Evolutionary conservation across 2,888 invertebrate genomes (phyloP).

Genomic region (Psylliodes chrysocephalus): DNA sequence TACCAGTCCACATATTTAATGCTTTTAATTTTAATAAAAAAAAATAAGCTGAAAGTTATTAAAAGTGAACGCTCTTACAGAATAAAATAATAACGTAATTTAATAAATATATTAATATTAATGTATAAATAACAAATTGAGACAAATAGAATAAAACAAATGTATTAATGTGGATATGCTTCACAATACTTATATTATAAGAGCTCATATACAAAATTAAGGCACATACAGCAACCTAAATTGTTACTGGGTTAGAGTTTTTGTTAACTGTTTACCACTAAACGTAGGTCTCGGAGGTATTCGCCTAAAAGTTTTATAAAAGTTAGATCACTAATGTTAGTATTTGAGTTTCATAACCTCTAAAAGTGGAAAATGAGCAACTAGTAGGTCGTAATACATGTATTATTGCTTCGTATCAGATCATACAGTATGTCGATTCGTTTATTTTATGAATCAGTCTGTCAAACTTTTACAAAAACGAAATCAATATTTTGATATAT

Average conservation of each 20-base stretch:
- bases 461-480: not conserved
- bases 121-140: conserved; percentile 35
- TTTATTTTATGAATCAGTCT: not conserved
- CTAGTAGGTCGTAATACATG: not conserved
- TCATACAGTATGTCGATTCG: not conserved
- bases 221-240: conserved; percentile 38
- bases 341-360: not conserved
- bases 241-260: conserved; percentile 32
- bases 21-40: no score
- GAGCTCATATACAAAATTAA: conserved; percentile 34
- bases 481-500: no score
- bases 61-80: no score
- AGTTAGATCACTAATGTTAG: not conserved
- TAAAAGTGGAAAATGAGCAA: not conserved
- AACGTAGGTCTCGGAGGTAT: conserved; percentile 27
- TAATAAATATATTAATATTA: conserved; percentile 20
- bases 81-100: conserved; percentile 29
- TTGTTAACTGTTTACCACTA: conserved; percentile 22
- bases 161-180: conserved; percentile 35
- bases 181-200: conserved; percentile 25
- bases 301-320: conserved; percentile 32
- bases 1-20: conserved; percentile 24
- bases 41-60: no score
- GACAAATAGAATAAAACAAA: conserved; percentile 14
- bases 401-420: conserved; percentile 5